Evolutionary conservation across 2,113 vertebrate genomes (phyloP), one percentile per base, ranked within the genome.

Genomic region (Neoarius graeffei): DNA sequence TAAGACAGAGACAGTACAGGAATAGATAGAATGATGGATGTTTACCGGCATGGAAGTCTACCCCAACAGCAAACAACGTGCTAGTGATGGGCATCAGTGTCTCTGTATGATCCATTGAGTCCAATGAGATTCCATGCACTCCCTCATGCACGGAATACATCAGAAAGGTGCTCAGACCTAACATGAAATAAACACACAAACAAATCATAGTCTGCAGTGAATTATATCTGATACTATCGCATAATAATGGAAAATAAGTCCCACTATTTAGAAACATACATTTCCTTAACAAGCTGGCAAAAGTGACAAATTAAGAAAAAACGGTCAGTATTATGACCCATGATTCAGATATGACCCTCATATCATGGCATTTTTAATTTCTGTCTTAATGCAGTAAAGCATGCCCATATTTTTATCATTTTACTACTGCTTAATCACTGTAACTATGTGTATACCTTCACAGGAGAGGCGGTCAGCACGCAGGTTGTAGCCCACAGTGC

Each of bases 101-200:
- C 91, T 99, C 98, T 50, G 91, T 96, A 94, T 97, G 97, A 93
- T 99, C 98, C 91, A 92, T 96, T 76, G 98, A 97, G 86, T 99
- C 98, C 4, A 99, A 95, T 90, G 97, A 94, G 71, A 99, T 96
- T 86, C 98, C 98, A 67, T 97, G 94, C 91, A 99, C 96, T 89
- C 98, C 98, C 94, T 99, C 98, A 80, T 99, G 97, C 88, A 99
- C 95, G 81, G 98, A 99, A 89, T 99, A 99, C 96, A 99, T 98
- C 48, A 99, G 95, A 92, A 99, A 99, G 14, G 97, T 97, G 85
- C 97, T 98, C 89, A 99, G 95, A 86, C 98, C 98, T 99, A 83
- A 20, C 86, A 62, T 85, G 82, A 81, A n/a, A 74, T 19, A 87
- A 30, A 73, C 4, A 81, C 25, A 88, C 50, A 84, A 82, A 42